Evolutionary conservation across 2,113 vertebrate species (phyloP).

Genomic region (Isichthys henryi): DNA sequence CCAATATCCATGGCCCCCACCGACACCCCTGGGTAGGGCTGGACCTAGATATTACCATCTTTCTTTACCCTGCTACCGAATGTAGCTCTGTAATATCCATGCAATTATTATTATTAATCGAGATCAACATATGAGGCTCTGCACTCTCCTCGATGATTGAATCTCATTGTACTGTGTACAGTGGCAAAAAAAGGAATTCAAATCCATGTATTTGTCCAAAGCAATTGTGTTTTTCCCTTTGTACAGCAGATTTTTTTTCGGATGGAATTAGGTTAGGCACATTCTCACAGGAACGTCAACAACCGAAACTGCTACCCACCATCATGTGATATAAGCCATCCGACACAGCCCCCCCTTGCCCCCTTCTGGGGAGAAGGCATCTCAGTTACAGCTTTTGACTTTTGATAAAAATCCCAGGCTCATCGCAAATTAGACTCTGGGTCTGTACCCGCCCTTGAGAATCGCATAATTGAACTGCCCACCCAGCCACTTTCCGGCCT

Average conservation of each 20-base stretch:
- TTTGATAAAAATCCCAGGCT: neutral
- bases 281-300: neutral
- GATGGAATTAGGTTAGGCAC: neutral
- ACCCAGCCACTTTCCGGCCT: neutral
- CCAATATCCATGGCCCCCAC: neutral
- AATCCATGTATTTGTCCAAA: neutral
- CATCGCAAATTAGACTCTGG: neutral
- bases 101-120: neutral
- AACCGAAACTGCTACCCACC: neutral
- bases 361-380: neutral
- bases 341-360: neutral
- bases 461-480: neutral
- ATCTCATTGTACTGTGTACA: no score
- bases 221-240: neutral
- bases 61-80: neutral
- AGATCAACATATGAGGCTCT: no score
- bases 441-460: neutral
- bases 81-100: neutral
- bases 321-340: neutral
- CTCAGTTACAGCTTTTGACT: neutral
- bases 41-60: neutral
- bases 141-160: no score
- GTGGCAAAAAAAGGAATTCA: no score
- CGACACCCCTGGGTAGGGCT: neutral
- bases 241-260: neutral